Base-by-base conservation (phyloP, 2,888 invertebrate species). In the Troilus luridus region DNA sequence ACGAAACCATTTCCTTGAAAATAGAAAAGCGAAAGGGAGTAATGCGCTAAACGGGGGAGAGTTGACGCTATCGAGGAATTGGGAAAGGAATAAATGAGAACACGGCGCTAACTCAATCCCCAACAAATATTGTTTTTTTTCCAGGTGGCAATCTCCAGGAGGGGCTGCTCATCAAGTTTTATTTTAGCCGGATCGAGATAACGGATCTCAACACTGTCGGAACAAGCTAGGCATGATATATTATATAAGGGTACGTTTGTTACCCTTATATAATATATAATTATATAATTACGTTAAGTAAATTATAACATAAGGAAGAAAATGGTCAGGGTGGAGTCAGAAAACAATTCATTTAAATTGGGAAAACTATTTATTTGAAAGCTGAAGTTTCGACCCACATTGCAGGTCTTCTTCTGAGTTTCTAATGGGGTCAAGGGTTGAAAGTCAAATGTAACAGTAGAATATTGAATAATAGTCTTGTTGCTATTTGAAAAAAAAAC, bases 81-180 rank as follows among this genome's bases (percentile, higher is more conserved):
- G 72, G 19, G 27, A 77, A 77, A 77, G 10, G 72, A 77, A 77
- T 77, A 77, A 77, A 77, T 77, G 72, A 77, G 17, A 27, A 77
- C 72, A 17, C 41, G 72, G 19, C 67, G 14, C 72, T 77, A 77
- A 77, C 72, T 77, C 72, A 77, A 77, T 77, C 72, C 72, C 72
- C 27, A 77, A 77, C 72, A 77, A 77, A 77, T 77, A 77, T 77
- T 77, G 72, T 27, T 41, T 77, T 19, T 41, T 67, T 67, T 27
- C 6, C 72, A 12, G 72, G 41, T 27, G 41, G 72, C 72, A 77
- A 77, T 77, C 72, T 77, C 72, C 72, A 27, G 72, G 14, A 7
- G 8, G 27, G 41, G 17, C 27, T 2, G 27, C 17, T 19, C 27
- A 77, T 77, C 17, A 19, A 77, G 72, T 77, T 77, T 27, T 77